phyloP scores from a whole-genome alignment of 2,888 invertebrate species.

The Masnerella sp. region DNA sequence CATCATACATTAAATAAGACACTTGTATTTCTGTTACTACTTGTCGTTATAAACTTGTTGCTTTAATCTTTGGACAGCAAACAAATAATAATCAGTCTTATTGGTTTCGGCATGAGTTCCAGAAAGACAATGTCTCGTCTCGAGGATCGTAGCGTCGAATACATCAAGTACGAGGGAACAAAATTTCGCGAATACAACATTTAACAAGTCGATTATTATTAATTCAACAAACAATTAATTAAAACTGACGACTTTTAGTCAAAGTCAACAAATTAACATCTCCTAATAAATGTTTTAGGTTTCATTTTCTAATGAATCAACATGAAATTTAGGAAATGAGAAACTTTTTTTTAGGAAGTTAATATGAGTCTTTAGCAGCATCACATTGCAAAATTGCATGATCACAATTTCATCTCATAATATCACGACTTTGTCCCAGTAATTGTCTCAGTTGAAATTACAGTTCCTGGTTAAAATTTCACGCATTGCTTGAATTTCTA shows the following conservation, averaged over 20 bases:
- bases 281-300: too few species aligned
- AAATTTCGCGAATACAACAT: neutral
- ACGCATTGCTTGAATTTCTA: conserved; percentile 24
- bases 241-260: conserved; percentile 28
- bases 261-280: too few species aligned
- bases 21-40: too few species aligned
- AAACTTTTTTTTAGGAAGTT: too few species aligned
- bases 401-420: conserved; percentile 42
- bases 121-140: conserved; percentile 2
- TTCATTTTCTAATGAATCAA: too few species aligned
- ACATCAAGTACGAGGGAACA: neutral
- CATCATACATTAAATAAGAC: too few species aligned
- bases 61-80: conserved; percentile 28
- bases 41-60: neutral
- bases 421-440: conserved; percentile 38
- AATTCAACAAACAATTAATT: conserved; percentile 23
- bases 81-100: conserved; percentile 42
- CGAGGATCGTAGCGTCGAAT: conserved; percentile 2
- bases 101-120: conserved; percentile 26
- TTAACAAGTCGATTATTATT: neutral
- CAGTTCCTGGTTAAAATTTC: conserved; percentile 36
- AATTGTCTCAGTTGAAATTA: conserved; percentile 29
- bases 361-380: too few species aligned
- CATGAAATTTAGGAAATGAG: too few species aligned
- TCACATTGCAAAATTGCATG: conserved; percentile 29